Evolutionary conservation across 2,113 vertebrate genomes (phyloP).

Genomic region (Microcebus lehilahytsara): DNA sequence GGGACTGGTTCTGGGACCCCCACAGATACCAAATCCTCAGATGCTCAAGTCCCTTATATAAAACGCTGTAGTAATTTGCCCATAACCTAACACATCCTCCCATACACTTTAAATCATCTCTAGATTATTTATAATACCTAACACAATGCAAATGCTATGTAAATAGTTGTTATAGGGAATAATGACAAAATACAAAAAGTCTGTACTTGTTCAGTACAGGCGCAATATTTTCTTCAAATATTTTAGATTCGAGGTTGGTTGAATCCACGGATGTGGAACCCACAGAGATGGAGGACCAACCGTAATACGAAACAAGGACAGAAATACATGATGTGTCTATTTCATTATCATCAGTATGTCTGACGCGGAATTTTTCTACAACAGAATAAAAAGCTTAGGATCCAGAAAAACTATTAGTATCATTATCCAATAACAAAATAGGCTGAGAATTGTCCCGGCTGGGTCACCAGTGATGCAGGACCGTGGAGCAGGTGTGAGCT

Average conservation of each 20-base stretch:
- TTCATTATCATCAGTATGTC: not conserved
- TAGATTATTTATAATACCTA: not conserved
- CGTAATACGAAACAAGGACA: not conserved
- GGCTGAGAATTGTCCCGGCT: not conserved
- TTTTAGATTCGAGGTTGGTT: not conserved
- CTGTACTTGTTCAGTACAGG: not conserved
- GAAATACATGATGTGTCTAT: not conserved
- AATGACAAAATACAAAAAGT: not conserved
- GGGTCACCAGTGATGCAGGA: not conserved
- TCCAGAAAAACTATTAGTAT: not conserved
- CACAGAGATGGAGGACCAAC: not conserved
- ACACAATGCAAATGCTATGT: not conserved
- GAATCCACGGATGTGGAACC: not conserved
- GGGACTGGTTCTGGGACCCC: not conserved
- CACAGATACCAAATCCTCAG: not conserved
- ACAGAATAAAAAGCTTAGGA: not conserved
- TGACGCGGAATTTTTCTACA: constrained; percentile 11
- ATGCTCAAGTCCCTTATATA: not conserved
- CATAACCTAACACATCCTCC: not conserved
- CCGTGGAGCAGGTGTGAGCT: not conserved
- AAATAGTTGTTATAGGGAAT: not conserved
- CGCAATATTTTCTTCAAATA: not conserved
- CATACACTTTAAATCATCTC: not conserved
- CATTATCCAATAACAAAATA: not conserved
- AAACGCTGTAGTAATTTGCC: not conserved